Evolutionary conservation across 2,888 invertebrate species (phyloP), one percentile per base, ranked within the genome.

Genomic region (Diogma glabrata): DNA sequence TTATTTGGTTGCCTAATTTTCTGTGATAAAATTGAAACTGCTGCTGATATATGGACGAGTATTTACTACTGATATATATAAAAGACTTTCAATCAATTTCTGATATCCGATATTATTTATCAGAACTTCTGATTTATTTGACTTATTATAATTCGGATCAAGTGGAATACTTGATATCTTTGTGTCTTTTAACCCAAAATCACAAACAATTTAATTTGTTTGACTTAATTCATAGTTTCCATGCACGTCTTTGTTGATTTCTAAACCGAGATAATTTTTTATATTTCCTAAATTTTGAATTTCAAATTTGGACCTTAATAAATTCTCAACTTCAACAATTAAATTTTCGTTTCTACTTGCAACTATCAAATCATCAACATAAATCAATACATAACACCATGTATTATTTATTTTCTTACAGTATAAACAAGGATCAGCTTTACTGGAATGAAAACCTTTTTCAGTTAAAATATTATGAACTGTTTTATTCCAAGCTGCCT

Each of bases 391-490:
- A 22, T 52, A 55, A 14, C 43, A 26, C 16, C 16, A 22, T 38
- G 47, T 36, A 19, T 47, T 46, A 26, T 36, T 12, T 6, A 36
- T 33, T 20, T 10, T 43, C 36, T 51, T 43, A 17, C 23, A 49
- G 33, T 52, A 57, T 16, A 57, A 45, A 54, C 56, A 55, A 17
- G 20, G 30, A 53, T 57, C 57, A 28, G 24, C 38, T 43, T 54
- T 19, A 22, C 51, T 49, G 50, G 49, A 50, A 12, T 3, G 22
- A 26, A 53, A 55, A 10, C 51, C 53, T 40, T 36, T 16, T 16
- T 49, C 26, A 14, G 33, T 9, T 20, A 57, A 48, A 33, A 47
- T 22, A 14, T 52, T 20, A 28, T 56, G 43, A 20, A 57, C 14
- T 17, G 46, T 17, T n/a, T n/a, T n/a, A n/a, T n/a, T n/a, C n/a